phyloP scores from a whole-genome alignment of 2,888 invertebrate genomes.

The Xanthorhoe designata region DNA sequence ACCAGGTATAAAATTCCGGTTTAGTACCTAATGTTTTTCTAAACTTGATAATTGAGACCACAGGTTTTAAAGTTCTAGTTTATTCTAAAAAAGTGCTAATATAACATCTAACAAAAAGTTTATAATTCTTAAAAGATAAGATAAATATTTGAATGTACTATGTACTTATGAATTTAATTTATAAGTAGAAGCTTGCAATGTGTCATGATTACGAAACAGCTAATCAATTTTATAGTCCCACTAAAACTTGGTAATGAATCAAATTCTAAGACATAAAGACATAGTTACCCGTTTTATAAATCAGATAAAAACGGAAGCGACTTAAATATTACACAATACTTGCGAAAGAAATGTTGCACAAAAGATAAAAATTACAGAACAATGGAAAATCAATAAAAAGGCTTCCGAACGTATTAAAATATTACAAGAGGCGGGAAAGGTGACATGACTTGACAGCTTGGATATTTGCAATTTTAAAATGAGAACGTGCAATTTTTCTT shows the following conservation, averaged over 20 bases:
- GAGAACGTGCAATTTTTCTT: conserved; percentile 24
- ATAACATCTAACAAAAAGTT: no score
- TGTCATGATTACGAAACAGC: not conserved
- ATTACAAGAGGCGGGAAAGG: conserved; percentile 28
- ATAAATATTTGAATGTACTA: not conserved
- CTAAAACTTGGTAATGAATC: conserved; percentile 23
- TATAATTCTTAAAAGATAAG: no score
- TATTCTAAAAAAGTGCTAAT: no score
- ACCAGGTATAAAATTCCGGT: not conserved
- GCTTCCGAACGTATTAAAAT: conserved; percentile 31
- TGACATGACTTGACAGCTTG: conserved; percentile 32
- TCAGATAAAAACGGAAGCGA: conserved; percentile 28
- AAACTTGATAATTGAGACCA: no score
- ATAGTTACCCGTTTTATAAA: conserved; percentile 17
- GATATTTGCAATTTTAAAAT: conserved; percentile 33
- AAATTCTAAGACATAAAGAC: conserved; percentile 19
- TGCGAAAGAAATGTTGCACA: conserved; percentile 21
- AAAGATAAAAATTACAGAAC: conserved; percentile 27
- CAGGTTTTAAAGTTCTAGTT: not conserved
- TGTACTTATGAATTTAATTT: not conserved
- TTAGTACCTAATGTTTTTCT: not conserved
- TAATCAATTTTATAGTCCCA: conserved; percentile 16
- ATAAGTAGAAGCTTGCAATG: not conserved
- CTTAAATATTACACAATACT: conserved; percentile 34
- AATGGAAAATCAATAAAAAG: conserved; percentile 30